Base-by-base conservation (phyloP, 2,888 invertebrate species). In the Melanchra persicariae region DNA sequence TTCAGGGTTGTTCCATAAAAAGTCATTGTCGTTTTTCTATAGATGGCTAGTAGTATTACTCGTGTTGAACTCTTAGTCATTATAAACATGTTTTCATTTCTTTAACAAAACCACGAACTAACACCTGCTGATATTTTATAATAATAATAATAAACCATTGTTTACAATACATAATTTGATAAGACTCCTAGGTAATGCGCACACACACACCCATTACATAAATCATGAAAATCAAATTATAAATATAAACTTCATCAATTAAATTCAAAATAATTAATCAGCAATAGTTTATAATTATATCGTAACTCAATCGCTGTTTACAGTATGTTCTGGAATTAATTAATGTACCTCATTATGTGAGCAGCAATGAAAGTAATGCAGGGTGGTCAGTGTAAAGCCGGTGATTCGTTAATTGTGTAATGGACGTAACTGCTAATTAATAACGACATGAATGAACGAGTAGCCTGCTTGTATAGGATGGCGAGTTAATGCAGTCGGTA, bases 361-460 rank as follows among this genome's bases (percentile, higher is more conserved):
- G 30, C 55, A 19, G 26, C 55, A 52, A 47, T 77, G 24, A 77
- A 77, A 60, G 61, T 77, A 51, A 45, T 45, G 47, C 66, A 7
- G 40, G 40, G 34, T 68, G 52, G 22, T 40, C 26, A 55, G 40
- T 73, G 34, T 68, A 17, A 73, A 51, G 10, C 43, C 12, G 24
- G 43, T 64, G 45, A 78, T 78, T 58, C 54, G 49, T 24, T 76
- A 77, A 76, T 71, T 71, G 58, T 51, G 47, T 71, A 66, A 71
- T 74, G 30, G 17, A 55, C 59, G 49, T 54, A 26, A 37, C 24
- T 55, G 4, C 15, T 51, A 63, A 63, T 75, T 74, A 54, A 68
- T 69, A 52, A 59, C 26, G 22, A 67, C 40, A 61, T 57, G 37
- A 15, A 61, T 57, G 37, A 15, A 40, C 40, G 40, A 40, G 6